Percentiles rank a stretch among this genome's conserved stretches.
These are phyloP conservation scores for Ptiloglossa arizonensis DNA, from an alignment of 1,140 invertebrate species.

Conservation along the genomic window DNA sequence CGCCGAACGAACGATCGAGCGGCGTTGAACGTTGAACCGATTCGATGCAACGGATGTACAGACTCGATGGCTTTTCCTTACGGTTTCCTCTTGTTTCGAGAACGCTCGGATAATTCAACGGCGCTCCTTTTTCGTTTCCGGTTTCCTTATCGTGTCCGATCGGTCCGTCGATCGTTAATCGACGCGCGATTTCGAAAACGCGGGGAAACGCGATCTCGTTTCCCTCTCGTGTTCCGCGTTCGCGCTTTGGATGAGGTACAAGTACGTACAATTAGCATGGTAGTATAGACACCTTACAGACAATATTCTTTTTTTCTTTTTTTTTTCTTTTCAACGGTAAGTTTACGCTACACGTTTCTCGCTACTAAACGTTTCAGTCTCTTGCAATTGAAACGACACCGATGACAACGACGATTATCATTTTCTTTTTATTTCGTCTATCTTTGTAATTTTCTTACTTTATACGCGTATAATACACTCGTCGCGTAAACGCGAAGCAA, in stretches of 20 bases:
- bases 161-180: conserved; percentile 66
- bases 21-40: conserved; percentile 46
- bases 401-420: conserved; percentile 61
- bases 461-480: conserved; percentile 39
- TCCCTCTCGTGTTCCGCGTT: background rate
- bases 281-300: conserved; percentile 64
- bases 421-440: conserved; percentile 14
- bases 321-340: conserved; percentile 24
- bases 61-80: conserved; percentile 25
- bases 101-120: conserved; percentile 34
- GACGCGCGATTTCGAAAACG: conserved; percentile 27
- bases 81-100: conserved; percentile 10
- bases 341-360: conserved; percentile 51
- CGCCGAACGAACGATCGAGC: conserved; percentile 51
- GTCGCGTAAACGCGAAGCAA: conserved; percentile 15
- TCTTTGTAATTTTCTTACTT: background rate
- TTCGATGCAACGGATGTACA: conserved; percentile 58
- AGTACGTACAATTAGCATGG: conserved; percentile 46
- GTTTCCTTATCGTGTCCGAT: conserved; percentile 24
- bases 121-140: conserved; percentile 4
- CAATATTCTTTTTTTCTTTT: conserved; percentile 39
- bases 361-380: conserved; percentile 60
- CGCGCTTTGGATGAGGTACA: conserved; percentile 46
- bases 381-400: conserved; percentile 57
- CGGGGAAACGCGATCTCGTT: background rate